phyloP scores from a whole-genome alignment of 2,888 invertebrate genomes.

The Macropis europaea region DNA sequence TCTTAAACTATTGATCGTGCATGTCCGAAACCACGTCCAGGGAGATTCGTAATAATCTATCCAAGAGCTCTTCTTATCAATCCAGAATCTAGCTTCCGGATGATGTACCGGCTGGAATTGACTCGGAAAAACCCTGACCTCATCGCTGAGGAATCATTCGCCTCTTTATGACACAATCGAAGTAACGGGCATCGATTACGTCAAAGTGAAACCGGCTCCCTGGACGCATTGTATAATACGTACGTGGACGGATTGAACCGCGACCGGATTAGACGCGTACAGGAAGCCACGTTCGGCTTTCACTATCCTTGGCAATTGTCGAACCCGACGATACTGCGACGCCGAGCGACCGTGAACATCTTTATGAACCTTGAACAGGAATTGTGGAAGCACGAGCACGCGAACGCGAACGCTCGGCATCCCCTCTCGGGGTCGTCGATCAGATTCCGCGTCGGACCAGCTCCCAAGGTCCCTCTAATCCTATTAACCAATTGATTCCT shows the following conservation, averaged over 20 bases:
- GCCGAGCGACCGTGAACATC: slow-evolving; percentile 62
- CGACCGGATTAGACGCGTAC: slow-evolving; percentile 16
- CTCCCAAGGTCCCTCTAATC: slow-evolving; percentile 46
- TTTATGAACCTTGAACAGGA: slow-evolving; percentile 60
- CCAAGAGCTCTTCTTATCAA: too few species aligned
- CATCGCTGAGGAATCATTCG: too few species aligned
- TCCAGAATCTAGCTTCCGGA: too few species aligned
- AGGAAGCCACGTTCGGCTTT: slow-evolving; percentile 59
- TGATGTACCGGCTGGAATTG: too few species aligned
- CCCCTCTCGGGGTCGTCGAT: slow-evolving; percentile 18
- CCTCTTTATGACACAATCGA: slow-evolving; percentile 34
- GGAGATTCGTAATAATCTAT: too few species aligned
- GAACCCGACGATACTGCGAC: background rate
- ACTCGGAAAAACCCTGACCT: too few species aligned
- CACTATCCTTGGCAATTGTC: slow-evolving; percentile 67
- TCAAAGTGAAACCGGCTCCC: slow-evolving; percentile 66
- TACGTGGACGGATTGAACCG: slow-evolving; percentile 40
- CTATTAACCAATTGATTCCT: slow-evolving; percentile 36
- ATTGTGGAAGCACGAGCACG: slow-evolving; percentile 31
- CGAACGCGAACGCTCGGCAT: background rate
- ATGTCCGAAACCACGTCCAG: too few species aligned
- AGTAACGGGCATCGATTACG: slow-evolving; percentile 58
- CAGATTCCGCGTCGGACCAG: slow-evolving; percentile 29
- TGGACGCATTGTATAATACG: slow-evolving; percentile 65
- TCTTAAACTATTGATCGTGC: too few species aligned